These are phyloP conservation scores for Vireo griseus DNA, from an alignment of 2,797 vertebrate genomes.

Conservation along the genomic window DNA sequence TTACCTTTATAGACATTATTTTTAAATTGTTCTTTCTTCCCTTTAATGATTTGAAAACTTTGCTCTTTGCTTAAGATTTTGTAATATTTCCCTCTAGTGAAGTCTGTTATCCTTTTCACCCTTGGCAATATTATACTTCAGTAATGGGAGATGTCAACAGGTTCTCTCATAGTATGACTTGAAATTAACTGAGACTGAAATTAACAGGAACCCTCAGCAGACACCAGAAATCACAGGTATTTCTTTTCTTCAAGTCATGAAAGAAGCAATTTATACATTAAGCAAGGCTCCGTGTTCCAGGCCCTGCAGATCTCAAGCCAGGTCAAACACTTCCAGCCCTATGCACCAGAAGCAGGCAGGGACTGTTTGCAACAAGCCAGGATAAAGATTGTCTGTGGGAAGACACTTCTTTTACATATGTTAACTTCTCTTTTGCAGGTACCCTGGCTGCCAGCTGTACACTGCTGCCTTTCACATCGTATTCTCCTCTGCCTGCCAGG, in stretches of 20 bases:
- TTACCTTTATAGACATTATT: neutral
- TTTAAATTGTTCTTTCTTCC: neutral
- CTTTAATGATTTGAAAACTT: neutral
- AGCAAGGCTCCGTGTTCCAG: neutral
- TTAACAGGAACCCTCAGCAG: neutral
- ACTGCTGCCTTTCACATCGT: neutral
- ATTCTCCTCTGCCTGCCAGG: neutral
- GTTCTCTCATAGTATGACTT: neutral
- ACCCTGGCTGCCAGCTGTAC: neutral
- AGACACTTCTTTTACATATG: neutral
- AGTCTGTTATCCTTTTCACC: neutral
- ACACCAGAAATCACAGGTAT: neutral
- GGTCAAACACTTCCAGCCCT: neutral
- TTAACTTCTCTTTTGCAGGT: neutral
- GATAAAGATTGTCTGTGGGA: neutral
- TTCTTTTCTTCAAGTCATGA: neutral
- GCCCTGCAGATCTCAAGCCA: neutral
- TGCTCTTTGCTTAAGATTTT: neutral
- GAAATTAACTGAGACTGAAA: neutral
- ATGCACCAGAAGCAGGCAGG: neutral
- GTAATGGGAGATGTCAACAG: neutral
- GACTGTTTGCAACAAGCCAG: neutral
- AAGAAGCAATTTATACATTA: neutral
- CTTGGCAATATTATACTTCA: neutral
- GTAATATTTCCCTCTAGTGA: neutral